Evolutionary conservation across 2,113 vertebrate species (phyloP), one percentile per base, ranked within the genome.

Genomic region (Dasyornis broadbenti): DNA sequence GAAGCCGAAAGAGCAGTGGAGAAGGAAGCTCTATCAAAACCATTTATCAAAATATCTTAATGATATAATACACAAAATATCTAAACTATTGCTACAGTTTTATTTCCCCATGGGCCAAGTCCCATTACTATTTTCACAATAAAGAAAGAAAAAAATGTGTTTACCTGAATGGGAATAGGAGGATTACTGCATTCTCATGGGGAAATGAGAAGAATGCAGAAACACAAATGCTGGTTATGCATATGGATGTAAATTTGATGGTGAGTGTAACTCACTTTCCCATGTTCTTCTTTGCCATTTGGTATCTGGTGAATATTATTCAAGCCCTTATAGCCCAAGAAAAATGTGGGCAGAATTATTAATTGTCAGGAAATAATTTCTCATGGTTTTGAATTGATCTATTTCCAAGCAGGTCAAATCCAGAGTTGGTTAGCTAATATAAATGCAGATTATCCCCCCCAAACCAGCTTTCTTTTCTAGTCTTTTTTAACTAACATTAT

Each of bases 191-290:
- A 86, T 93, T 94, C 94, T 95, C 95, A 96, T 93, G 82, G 40
- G 89, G 89, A 83, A 94, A 81, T 56, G 5, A 75, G 89, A 80
- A 88, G 28, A 92, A 83, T 59, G 56, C 40, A 92, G 76, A 89
- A 95, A 78, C 27, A 63, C 19, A 86, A 90, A 86, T 89, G 22
- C 15, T 78, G 44, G 35, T 92, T 92, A 93, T 95, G 92, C 16
- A 88, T 81, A 52, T 15, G 16, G 30, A 96, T 96, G 92, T 96
- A 95, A 96, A 96, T 93, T 77, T 84, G n/a, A 76, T 88, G 91
- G 83, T 83, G 64, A 93, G 70, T 37, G 30, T 70, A 88, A 95
- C 72, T 71, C 39, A 44, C 47, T 96, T 95, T 94, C 89, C 86
- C 83, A 89, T 93, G 89, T 59, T 75, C 45, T 73, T 78, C 69